phyloP scores from a whole-genome alignment of 2,797 vertebrate species.

The Notolabrus celidotus region DNA sequence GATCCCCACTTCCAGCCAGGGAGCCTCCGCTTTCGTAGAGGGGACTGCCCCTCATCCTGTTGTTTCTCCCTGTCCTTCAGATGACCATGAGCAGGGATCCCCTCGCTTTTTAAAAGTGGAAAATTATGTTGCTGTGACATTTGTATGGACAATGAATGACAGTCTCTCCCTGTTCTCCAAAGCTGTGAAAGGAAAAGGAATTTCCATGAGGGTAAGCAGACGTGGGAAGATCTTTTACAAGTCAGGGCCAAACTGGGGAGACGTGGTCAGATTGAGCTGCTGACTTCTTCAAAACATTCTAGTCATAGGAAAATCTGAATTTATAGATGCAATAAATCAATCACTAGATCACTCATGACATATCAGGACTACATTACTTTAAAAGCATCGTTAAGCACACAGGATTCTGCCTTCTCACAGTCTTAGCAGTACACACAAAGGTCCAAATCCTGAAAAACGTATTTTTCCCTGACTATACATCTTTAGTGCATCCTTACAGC shows the following conservation, averaged over 20 bases:
- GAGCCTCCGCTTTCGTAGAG: constrained; percentile 28
- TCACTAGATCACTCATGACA: constrained; percentile 9
- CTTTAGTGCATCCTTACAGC: too few relatives aligned
- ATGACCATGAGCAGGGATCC: constrained; percentile 61
- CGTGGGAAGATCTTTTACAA: constrained; percentile 56
- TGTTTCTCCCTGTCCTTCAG: constrained; percentile 60
- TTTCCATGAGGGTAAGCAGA: constrained; percentile 70
- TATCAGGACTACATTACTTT: not conserved
- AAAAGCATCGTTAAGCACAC: not conserved
- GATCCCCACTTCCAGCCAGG: constrained; percentile 60
- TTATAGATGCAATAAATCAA: constrained; percentile 17
- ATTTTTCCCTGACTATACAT: too few relatives aligned
- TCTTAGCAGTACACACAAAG: too few relatives aligned
- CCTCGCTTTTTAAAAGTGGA: constrained; percentile 64
- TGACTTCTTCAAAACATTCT: constrained; percentile 46
- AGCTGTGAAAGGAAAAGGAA: constrained; percentile 53
- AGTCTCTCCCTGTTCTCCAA: constrained; percentile 34
- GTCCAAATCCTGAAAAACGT: too few relatives aligned
- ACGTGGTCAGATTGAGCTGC: constrained; percentile 40
- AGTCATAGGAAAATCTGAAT: constrained; percentile 37
- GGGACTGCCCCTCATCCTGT: constrained; percentile 73
- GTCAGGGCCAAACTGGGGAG: constrained; percentile 34
- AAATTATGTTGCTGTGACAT: constrained; percentile 70
- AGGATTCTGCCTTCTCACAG: not conserved
- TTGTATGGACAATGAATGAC: constrained; percentile 60